Conservation (phyloP, 2,888 invertebrate genomes). For the Melanophora roralis region DNA sequence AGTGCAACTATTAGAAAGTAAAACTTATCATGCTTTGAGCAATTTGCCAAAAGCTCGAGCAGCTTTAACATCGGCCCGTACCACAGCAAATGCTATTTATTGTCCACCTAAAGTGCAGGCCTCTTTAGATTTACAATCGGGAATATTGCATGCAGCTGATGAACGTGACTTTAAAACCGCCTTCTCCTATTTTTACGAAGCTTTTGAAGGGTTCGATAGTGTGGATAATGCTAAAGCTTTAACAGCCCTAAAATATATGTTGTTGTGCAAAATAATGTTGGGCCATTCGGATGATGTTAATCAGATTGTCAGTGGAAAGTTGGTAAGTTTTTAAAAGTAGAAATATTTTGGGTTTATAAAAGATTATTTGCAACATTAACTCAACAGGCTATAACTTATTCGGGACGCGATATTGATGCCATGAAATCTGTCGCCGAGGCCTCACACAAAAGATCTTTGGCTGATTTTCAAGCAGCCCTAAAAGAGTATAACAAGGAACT, state of each 20-base stretch:
- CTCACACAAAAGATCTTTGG: conserved; percentile 96
- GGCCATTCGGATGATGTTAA: conserved; percentile 97
- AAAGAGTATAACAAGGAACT: conserved; percentile 92
- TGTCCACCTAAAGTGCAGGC: conserved; percentile 99
- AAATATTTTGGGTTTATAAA: not conserved
- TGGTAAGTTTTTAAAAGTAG: conserved; percentile 76
- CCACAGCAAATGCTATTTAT: conserved; percentile 99
- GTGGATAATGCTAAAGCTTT: conserved; percentile 94
- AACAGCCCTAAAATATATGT: conserved; percentile 98
- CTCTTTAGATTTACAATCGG: conserved; percentile 96
- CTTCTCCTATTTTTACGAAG: conserved; percentile 99
- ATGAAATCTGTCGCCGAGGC: conserved; percentile 98
- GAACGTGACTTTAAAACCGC: conserved; percentile 99
- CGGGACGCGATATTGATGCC: conserved; percentile 96
- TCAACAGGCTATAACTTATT: conserved; percentile 91
- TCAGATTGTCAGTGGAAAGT: conserved; percentile 95
- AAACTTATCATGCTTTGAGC: conserved; percentile 97
- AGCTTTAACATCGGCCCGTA: conserved; percentile 97
- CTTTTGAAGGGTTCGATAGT: conserved; percentile 98
- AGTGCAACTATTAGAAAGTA: conserved; percentile 98
- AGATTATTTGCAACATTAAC: not conserved
- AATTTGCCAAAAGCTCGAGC: conserved; percentile 98
- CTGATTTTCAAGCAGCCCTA: conserved; percentile 95
- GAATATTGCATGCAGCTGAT: conserved; percentile 99
- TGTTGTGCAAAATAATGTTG: conserved; percentile 98